Base-by-base conservation (phyloP, 2,888 invertebrate genomes). In the Acrobeloides nanus region DNA sequence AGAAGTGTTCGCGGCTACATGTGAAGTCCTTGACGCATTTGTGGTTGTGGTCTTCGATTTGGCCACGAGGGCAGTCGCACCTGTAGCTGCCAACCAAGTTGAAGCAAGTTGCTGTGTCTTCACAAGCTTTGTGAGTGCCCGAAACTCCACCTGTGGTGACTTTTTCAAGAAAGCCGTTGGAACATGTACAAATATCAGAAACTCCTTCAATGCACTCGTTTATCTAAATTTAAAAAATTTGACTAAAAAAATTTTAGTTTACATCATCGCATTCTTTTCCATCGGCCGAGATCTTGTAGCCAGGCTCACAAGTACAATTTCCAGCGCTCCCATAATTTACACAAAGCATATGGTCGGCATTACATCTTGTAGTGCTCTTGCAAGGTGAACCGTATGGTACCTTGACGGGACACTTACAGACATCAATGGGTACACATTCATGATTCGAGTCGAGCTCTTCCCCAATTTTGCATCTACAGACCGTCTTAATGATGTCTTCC, bases 351-450 rank as follows among this genome's bases (percentile, higher is more conserved):
- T 46, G 27, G 0, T 15, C 47, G 1, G 46, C 47, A 44, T 33
- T 44, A 34, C 47, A 46, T 21, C 46, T 23, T 10, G 21, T n/a
- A 10, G 33, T 23, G 2, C 39, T 38, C 6, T 17, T 32, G 12
- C 47, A 46, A 4, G 47, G 47, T 23, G 17, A 34, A 20, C 47
- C 47, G 18, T 25, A 34, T 12, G 46, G 21, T 7, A 46, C 47
- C 43, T 46, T 46, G n/a, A n/a, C n/a, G n/a, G n/a, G n/a, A 33
- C 47, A 46, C 18, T 39, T 25, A 25, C 47, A 46, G n/a, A 42
- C 42, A 46, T 46, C 47, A 8, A 46, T 33, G 4, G 33, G 12
- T 23, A n/a, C 31, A 17, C 47, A 46, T 12, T 46, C 46, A 29
- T 46, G 40, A 7, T 25, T 24, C 18, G 38, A 2, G 46, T 46